A percentile compares a stretch with the other conserved stretches of the same genome.
Conservation (phyloP, 2,113 vertebrate genomes). For the Microcebus jonahi region DNA sequence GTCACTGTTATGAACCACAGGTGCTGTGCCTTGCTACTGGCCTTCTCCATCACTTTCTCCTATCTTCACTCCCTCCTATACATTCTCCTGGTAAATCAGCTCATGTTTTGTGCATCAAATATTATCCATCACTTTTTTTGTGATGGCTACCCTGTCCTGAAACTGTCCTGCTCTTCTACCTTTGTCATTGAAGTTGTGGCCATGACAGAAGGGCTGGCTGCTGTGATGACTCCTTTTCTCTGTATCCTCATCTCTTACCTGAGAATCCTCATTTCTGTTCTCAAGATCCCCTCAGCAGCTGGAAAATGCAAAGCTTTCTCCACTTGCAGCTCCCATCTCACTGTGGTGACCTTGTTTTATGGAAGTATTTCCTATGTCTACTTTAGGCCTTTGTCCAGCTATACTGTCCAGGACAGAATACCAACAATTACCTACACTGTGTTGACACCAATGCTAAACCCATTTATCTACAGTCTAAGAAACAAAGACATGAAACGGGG, state of each 20-base stretch:
- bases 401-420: neutral
- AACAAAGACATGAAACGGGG: too few relatives aligned
- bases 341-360: neutral
- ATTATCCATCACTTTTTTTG: constrained; percentile 44
- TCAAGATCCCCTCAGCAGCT: neutral
- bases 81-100: constrained; percentile 25
- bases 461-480: neutral
- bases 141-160: neutral
- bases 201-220: neutral
- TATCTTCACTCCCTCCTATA: constrained; percentile 45
- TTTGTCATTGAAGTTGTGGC: neutral
- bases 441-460: neutral
- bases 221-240: neutral
- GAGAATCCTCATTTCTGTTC: neutral
- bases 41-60: neutral
- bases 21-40: neutral
- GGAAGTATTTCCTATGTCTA: constrained; percentile 44
- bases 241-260: neutral
- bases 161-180: neutral
- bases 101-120: constrained; percentile 65
- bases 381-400: constrained; percentile 38
- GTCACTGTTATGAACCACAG: constrained; percentile 50
- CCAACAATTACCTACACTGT: neutral
- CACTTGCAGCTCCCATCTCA: neutral
- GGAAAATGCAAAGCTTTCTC: constrained; percentile 24